These are phyloP conservation scores for Geodia barretti DNA, from an alignment of 37 sponge, comb jelly and placozoan species.

Conservation along the genomic window DNA sequence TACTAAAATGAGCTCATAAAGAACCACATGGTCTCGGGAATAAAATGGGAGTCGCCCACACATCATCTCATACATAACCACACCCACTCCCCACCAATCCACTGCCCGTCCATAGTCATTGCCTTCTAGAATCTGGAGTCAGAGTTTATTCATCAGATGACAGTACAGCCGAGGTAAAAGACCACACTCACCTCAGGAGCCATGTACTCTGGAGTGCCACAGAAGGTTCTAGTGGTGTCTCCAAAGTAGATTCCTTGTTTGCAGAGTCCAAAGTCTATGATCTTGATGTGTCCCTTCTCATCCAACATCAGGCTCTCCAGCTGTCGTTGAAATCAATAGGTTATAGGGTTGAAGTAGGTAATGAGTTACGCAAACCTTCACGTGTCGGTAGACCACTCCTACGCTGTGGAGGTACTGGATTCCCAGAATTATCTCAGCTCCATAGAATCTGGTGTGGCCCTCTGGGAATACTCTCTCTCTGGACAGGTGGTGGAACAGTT, in stretches of 20 bases:
- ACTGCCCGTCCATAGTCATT: constrained; percentile 96
- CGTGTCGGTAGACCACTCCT: constrained; percentile 90
- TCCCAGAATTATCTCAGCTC: constrained; percentile 91
- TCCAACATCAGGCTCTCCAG: constrained; percentile 97
- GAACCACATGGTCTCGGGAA: constrained; percentile 89
- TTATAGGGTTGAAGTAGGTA: neutral
- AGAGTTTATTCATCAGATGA: neutral
- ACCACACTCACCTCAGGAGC: constrained; percentile 92
- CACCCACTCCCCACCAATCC: constrained; percentile 99
- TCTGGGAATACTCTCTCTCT: constrained; percentile 95
- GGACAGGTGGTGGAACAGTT: constrained; percentile 97
- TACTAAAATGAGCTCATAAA: constrained; percentile 89
- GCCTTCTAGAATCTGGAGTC: constrained; percentile 85
- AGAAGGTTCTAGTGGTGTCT: constrained; percentile 95
- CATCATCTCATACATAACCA: constrained; percentile 99
- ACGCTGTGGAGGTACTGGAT: constrained; percentile 89
- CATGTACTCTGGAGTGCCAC: constrained; percentile 99
- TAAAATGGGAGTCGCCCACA: constrained; percentile 98
- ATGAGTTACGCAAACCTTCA: constrained; percentile 65
- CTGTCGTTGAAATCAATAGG: constrained; percentile 25
- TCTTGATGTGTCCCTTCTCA: constrained; percentile 92
- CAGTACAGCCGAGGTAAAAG: no score
- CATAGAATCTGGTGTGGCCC: constrained; percentile 91
- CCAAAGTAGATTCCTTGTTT: constrained; percentile 96
- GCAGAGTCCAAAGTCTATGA: constrained; percentile 98